These are phyloP conservation scores for Rhadinocentrus ornatus DNA, from an alignment of 2,797 vertebrate genomes.

Conservation along the genomic window DNA sequence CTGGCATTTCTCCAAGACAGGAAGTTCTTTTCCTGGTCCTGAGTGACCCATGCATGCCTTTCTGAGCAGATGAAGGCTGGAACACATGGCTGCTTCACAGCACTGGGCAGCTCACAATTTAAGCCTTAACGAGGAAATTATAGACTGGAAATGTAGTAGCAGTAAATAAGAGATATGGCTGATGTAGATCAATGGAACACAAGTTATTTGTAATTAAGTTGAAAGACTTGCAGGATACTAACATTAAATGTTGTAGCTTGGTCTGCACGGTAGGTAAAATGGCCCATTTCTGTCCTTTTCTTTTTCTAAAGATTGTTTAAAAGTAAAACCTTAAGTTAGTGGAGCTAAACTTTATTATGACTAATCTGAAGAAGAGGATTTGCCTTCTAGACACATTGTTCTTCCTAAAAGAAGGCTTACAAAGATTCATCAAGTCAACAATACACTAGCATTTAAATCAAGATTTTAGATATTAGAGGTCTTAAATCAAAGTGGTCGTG, in stretches of 20 bases:
- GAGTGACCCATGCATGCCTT: slow-evolving; percentile 67
- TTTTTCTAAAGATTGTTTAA: background rate
- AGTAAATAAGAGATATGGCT: background rate
- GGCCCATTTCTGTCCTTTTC: background rate
- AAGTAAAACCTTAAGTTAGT: slow-evolving; percentile 7
- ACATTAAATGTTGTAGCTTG: background rate
- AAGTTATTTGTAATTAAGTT: background rate
- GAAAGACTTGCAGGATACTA: background rate
- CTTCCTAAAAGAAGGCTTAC: slow-evolving; percentile 48
- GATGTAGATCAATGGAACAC: background rate
- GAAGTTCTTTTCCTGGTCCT: slow-evolving; percentile 74
- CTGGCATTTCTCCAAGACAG: slow-evolving; percentile 71
- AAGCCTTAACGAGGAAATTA: background rate
- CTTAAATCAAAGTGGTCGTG: background rate
- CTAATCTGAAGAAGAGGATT: slow-evolving; percentile 37
- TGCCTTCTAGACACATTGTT: background rate
- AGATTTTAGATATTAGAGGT: background rate
- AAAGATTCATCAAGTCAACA: slow-evolving; percentile 24
- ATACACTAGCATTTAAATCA: slow-evolving; percentile 8
- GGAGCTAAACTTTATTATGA: slow-evolving; percentile 29
- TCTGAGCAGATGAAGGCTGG: slow-evolving; percentile 49
- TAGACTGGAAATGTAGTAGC: background rate
- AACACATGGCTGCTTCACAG: slow-evolving; percentile 46
- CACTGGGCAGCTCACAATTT: slow-evolving; percentile 15
- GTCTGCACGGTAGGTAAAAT: background rate